Evolutionary conservation across 2,888 invertebrate genomes (phyloP).

Genomic region (Thelaira solivaga): DNA sequence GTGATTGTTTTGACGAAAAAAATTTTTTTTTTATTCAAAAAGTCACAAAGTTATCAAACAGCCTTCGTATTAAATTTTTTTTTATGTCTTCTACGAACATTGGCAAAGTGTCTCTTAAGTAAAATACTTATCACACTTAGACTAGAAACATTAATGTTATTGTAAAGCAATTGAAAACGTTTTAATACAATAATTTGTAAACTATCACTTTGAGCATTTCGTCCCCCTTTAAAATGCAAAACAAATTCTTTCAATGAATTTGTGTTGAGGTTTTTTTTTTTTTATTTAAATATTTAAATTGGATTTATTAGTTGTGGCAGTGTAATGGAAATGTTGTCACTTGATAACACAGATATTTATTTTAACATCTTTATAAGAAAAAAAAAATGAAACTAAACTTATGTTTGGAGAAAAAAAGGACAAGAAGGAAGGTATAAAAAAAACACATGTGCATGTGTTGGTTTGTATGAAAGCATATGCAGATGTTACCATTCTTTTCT

Average conservation of each 20-base stretch:
- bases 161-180: slow-evolving; percentile 39
- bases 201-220: not conserved
- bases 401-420: not conserved
- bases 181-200: slow-evolving; percentile 49
- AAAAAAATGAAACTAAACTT: not conserved
- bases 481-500: too few species aligned
- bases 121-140: too few species aligned
- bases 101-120: too few species aligned
- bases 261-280: not conserved
- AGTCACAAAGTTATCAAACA: too few species aligned
- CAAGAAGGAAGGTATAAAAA: too few species aligned
- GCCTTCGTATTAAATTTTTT: too few species aligned
- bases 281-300: not conserved
- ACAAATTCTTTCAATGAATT: not conserved
- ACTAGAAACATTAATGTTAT: slow-evolving; percentile 17
- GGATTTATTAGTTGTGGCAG: slow-evolving; percentile 47
- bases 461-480: too few species aligned
- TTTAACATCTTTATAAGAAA: not conserved
- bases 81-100: too few species aligned
- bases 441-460: too few species aligned
- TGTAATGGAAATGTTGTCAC: slow-evolving; percentile 49
- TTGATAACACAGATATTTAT: slow-evolving; percentile 28
- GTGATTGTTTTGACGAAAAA: too few species aligned
- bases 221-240: not conserved
- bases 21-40: too few species aligned